Conservation (phyloP, 2,113 vertebrate genomes). For the Leucopsar rothschildi region DNA sequence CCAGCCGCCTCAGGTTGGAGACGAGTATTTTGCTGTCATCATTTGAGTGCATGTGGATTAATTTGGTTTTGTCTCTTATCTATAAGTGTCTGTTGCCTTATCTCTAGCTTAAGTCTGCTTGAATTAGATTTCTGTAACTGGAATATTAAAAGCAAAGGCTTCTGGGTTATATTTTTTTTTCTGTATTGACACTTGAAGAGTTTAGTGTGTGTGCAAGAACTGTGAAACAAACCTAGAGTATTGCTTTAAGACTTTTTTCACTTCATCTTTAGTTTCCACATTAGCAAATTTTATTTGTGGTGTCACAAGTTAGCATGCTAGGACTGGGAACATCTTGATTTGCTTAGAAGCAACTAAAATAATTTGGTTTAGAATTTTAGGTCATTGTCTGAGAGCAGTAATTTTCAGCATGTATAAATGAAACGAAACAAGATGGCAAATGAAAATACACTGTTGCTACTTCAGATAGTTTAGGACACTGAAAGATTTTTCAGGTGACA, state of each 20-base stretch:
- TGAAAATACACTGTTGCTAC: neutral
- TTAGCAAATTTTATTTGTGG: neutral
- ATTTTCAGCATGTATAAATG: neutral
- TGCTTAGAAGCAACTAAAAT: neutral
- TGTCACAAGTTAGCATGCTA: neutral
- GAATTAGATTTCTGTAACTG: neutral
- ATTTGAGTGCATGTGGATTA: slow-evolving; percentile 53
- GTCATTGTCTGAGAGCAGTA: neutral
- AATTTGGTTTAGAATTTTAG: neutral
- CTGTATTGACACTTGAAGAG: neutral
- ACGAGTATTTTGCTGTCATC: slow-evolving; percentile 62
- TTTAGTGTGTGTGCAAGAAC: neutral
- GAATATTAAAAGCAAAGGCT: neutral
- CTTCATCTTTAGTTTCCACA: neutral
- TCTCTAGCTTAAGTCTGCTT: neutral
- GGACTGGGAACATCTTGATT: neutral
- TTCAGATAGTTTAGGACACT: neutral
- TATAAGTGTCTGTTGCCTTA: slow-evolving; percentile 11
- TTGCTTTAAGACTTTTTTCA: neutral
- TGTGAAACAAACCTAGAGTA: neutral
- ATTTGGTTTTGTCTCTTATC: slow-evolving; percentile 16
- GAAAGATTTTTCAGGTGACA: neutral
- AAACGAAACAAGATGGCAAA: neutral
- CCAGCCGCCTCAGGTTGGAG: slow-evolving; percentile 94
- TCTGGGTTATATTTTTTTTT: neutral